Evolutionary conservation across 2,113 vertebrate species (phyloP), one percentile per base, ranked within the genome.

Genomic region (Spizaetus ornatus): DNA sequence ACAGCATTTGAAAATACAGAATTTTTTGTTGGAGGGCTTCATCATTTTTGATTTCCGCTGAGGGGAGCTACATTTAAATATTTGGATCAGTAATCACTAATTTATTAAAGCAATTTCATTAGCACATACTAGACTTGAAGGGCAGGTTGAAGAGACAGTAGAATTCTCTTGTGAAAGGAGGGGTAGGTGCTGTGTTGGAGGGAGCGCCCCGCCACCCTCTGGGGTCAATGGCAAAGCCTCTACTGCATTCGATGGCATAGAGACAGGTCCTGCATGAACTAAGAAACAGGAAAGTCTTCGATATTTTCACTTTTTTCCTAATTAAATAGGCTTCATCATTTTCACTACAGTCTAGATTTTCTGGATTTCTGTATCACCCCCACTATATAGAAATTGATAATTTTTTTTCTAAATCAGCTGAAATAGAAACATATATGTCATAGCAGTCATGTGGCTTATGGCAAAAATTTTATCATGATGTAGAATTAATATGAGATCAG

Each of bases 201-300:
- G 31, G 22, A 36, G 17, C 21, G 1, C 11, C 11, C 50, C 1
- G 0, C 6, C 42, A 15, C 58, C 48, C 15, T 16, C 36, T 7
- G 15, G 17, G 38, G 12, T 17, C 66, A 40, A 12, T 8, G 26
- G 22, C 29, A 85, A 56, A 77, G n/a, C 62, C 16, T 65, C 26
- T 67, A 3, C 6, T 38, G 15, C 31, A 17, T 42, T 32, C 56
- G 26, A 0, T 10, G 25, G 17, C 58, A 70, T 42, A 32, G 72
- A 61, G 10, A 11, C 4, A 72, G 27, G 3, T 17, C 4, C 77
- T 70, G 55, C 13, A 11, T 7, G 3, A 5, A 34, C 25, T 38
- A 32, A 65, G 25, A 55, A 45, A 29, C 3, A 4, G 38, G 23
- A 45, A 29, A 38, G 7, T 3, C 32, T 74, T 16, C 29, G 34